Evolutionary conservation across 1,140 invertebrate genomes (phyloP).

Genomic region (Steinernema feltiae): DNA sequence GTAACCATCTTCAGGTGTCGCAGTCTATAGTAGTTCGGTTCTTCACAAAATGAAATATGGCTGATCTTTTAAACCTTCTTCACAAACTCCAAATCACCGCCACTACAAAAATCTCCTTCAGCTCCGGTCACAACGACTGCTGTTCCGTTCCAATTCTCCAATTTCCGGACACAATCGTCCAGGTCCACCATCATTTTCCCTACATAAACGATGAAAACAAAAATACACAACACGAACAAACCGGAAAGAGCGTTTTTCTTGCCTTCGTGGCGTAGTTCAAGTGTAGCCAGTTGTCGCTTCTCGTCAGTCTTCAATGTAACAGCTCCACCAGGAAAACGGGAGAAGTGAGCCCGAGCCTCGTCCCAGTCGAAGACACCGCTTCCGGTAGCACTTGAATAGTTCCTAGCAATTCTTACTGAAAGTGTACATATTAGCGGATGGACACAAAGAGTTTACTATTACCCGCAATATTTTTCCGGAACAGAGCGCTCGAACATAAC

Average conservation of each 20-base stretch:
- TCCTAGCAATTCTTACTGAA: background rate
- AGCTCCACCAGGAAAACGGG: constrained; percentile 10
- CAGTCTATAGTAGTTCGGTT: constrained; percentile 7
- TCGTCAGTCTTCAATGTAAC: constrained; percentile 12
- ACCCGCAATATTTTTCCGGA: too few species aligned
- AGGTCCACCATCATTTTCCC: constrained; percentile 17
- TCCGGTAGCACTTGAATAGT: background rate
- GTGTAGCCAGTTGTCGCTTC: background rate
- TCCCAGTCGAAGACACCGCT: background rate
- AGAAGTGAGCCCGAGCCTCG: background rate
- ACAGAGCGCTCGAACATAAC: too few species aligned
- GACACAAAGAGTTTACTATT: too few species aligned
- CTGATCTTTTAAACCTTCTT: constrained; percentile 16
- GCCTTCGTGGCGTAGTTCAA: background rate
- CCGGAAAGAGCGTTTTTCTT: constrained; percentile 24
- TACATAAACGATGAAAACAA: background rate
- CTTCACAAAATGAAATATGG: background rate
- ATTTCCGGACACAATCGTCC: background rate
- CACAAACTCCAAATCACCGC: constrained; percentile 27
- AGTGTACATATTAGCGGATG: too few species aligned
- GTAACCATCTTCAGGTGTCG: constrained; percentile 15
- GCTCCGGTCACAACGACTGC: constrained; percentile 12
- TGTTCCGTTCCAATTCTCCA: constrained; percentile 19
- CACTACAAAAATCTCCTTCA: constrained; percentile 16
- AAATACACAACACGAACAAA: background rate